Conservation (phyloP, 2,888 invertebrate species). For the Shargacucullia verbasci region DNA sequence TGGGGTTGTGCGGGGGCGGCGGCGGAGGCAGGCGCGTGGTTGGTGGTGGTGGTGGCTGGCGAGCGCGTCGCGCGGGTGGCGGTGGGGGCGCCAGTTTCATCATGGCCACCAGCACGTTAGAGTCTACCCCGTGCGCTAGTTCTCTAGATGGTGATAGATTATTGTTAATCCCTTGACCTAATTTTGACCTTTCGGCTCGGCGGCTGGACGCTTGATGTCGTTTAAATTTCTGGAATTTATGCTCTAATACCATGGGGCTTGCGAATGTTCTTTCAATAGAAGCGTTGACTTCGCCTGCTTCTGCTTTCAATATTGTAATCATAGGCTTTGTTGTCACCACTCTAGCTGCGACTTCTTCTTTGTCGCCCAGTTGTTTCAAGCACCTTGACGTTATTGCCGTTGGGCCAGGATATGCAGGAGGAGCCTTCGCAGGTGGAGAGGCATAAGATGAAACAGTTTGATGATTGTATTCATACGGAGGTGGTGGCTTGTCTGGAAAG, state of each 20-base stretch:
- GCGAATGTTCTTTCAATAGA: conserved; percentile 89
- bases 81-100: conserved; percentile 90
- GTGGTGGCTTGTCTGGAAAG: conserved; percentile 89
- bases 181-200: conserved; percentile 90
- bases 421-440: conserved; percentile 85
- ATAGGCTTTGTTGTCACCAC: conserved; percentile 94
- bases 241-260: conserved; percentile 85
- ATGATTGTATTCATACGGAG: conserved; percentile 91
- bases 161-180: conserved; percentile 84
- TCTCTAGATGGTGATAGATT: conserved; percentile 85
- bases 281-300: conserved; percentile 91
- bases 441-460: conserved; percentile 84
- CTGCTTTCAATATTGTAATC: conserved; percentile 93
- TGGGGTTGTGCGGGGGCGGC: conserved; percentile 94
- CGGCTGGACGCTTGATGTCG: conserved; percentile 88
- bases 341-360: conserved; percentile 92
- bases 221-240: conserved; percentile 85
- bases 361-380: conserved; percentile 70
- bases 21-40: conserved; percentile 91
- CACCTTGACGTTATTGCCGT: conserved; percentile 55
- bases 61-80: conserved; percentile 83
- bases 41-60: conserved; percentile 92
- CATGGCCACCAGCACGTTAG: conserved; percentile 89
- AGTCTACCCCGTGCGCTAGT: conserved; percentile 76
- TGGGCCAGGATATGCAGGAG: conserved; percentile 91